These are phyloP conservation scores for Varecia variegata DNA, from an alignment of 2,797 vertebrate species.

Conservation along the genomic window DNA sequence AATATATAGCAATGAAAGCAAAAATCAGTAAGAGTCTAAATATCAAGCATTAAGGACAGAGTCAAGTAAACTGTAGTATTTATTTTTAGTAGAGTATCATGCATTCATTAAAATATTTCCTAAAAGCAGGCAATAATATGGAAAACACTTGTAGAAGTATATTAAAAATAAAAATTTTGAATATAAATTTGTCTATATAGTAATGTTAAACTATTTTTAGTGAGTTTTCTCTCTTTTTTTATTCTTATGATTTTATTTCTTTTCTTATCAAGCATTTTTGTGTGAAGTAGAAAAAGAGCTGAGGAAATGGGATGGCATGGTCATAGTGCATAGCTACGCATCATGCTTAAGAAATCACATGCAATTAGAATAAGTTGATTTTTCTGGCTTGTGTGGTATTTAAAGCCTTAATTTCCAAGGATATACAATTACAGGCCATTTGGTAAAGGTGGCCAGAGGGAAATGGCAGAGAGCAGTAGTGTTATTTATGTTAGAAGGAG, in stretches of 20 bases:
- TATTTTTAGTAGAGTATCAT: neutral
- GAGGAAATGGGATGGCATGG: neutral
- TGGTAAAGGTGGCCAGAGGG: neutral
- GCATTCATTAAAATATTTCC: slow-evolving; percentile 3
- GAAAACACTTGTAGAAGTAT: neutral
- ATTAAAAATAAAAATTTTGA: slow-evolving; percentile 3
- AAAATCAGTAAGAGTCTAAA: neutral
- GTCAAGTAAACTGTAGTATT: neutral
- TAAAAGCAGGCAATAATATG: neutral
- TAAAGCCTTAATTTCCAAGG: neutral
- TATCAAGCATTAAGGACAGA: neutral
- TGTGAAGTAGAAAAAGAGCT: neutral
- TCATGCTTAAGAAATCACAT: neutral
- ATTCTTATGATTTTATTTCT: neutral
- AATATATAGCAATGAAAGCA: neutral
- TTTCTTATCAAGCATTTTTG: neutral
- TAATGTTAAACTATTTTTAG: neutral
- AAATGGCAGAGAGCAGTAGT: neutral
- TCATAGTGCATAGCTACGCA: neutral
- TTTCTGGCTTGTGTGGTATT: neutral
- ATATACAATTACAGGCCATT: neutral
- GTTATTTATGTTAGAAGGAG: neutral
- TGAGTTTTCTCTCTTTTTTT: neutral
- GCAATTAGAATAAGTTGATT: neutral
- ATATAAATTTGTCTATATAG: neutral